Base-by-base conservation (phyloP, 2,888 invertebrate genomes). In the Andrena bicolor region DNA sequence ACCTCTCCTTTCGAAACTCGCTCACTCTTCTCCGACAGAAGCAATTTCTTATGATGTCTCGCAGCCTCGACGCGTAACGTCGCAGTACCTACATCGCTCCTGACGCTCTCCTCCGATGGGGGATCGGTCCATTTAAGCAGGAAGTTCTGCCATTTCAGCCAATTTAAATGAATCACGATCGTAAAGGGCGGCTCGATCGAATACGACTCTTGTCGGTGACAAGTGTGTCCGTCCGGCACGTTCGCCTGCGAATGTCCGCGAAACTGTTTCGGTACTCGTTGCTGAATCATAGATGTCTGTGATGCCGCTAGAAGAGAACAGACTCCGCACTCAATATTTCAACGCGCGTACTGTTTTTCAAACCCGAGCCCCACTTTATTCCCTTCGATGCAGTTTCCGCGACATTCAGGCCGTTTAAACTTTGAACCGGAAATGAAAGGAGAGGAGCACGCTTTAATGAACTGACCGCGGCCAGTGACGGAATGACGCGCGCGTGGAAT, bases 161-260 rank as follows among this genome's bases (percentile, higher is more conserved):
- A 88, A 87, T 87, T 83, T 76, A 84, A 87, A 88, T 83, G 65
- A 86, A 76, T 83, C 65, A 41, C 51, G 13, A 35, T 56, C 49
- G 7, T 13, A 28, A 53, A 66, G 20, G 48, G 51, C 20, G 6
- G 4, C 2, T 28, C 16, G 3, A 16, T 13, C 56, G 7, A 56
- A 13, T 4, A 16, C 23, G 23, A 6, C 28, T 6, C n/a, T n/a
- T 30, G 30, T 32, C 41, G 1, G 13, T 41, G 41, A 41, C 41
- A 16, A 41, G 41, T 16, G 41, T 1, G 13, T 1, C 41, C 41
- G 41, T 16, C 16, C 41, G 41, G 41, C 4, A 16, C 23, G 23
- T 1, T 8, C 56, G 56, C 56, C 56, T 56, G 10, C 23, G 56
- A 56, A 56, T 20, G 8, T 20, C 51, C 20, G 51, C 51, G 23